These are phyloP conservation scores for Neoascia interrupta DNA, from an alignment of 2,888 invertebrate species.

Conservation along the genomic window DNA sequence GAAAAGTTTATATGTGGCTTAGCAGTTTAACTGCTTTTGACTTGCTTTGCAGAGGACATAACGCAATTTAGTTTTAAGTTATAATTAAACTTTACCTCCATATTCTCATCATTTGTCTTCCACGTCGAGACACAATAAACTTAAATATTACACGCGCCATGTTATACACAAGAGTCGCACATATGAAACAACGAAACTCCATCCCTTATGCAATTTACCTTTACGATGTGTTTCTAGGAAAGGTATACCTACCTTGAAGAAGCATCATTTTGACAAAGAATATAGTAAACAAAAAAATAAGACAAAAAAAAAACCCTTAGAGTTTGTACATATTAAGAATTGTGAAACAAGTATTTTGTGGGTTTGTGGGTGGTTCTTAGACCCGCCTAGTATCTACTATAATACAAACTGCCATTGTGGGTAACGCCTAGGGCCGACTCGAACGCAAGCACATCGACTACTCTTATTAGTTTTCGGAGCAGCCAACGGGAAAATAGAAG, in stretches of 20 bases:
- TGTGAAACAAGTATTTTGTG: constrained; percentile 48
- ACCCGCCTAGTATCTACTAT: constrained; percentile 22
- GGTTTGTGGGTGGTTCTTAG: constrained; percentile 18
- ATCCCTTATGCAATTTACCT: neutral
- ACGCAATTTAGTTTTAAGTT: too few relatives aligned
- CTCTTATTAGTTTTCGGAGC: constrained; percentile 67
- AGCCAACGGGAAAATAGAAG: constrained; percentile 66
- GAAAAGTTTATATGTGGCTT: too few relatives aligned
- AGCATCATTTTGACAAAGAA: too few relatives aligned
- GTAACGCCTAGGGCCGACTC: constrained; percentile 49
- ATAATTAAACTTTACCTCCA: too few relatives aligned
- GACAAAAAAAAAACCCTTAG: constrained; percentile 27
- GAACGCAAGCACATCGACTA: constrained; percentile 60
- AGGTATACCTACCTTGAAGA: too few relatives aligned
- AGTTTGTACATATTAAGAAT: constrained; percentile 59
- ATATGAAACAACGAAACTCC: neutral
- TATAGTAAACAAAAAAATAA: neutral
- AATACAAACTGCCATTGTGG: constrained; percentile 12
- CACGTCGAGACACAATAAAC: too few relatives aligned
- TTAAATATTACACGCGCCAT: too few relatives aligned
- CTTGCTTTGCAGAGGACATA: too few relatives aligned
- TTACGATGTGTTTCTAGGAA: too few relatives aligned
- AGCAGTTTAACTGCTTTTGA: too few relatives aligned
- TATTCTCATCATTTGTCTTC: too few relatives aligned
- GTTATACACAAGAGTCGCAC: neutral